Evolutionary conservation across 2,888 invertebrate species (phyloP).

Genomic region (Xestia c-nigrum): DNA sequence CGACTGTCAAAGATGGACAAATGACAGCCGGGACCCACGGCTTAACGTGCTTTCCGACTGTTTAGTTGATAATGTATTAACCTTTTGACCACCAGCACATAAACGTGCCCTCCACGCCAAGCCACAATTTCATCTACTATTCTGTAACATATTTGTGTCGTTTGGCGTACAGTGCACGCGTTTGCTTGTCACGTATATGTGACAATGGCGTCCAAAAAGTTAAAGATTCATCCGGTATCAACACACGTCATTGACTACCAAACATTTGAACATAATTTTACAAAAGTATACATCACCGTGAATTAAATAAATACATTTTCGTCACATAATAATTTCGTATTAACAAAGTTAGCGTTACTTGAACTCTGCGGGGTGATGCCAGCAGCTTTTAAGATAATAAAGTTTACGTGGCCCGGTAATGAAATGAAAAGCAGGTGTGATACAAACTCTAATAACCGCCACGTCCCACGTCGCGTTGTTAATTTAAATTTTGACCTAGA

Average conservation of each 20-base stretch:
- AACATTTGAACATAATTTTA: neutral
- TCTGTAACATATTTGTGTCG: too few relatives aligned
- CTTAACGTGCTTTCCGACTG: too few relatives aligned
- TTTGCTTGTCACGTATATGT: too few relatives aligned
- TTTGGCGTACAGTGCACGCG: too few relatives aligned
- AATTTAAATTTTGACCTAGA: neutral
- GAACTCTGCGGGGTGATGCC: neutral
- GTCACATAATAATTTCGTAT: slow-evolving; percentile 20
- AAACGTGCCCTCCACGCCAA: too few relatives aligned
- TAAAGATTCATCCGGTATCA: neutral
- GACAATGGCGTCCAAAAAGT: too few relatives aligned
- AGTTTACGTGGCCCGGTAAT: slow-evolving; percentile 19
- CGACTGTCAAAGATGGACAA: too few relatives aligned
- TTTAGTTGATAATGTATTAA: too few relatives aligned
- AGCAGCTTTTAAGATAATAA: slow-evolving; percentile 36
- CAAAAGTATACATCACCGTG: neutral
- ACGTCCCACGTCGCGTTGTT: neutral
- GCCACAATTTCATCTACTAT: too few relatives aligned
- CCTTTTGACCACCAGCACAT: too few relatives aligned
- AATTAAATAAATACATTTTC: neutral
- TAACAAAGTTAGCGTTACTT: slow-evolving; percentile 12
- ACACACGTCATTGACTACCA: too few relatives aligned
- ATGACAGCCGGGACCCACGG: too few relatives aligned
- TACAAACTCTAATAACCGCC: slow-evolving; percentile 2
- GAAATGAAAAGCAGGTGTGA: slow-evolving; percentile 36